These are phyloP conservation scores for Drosophila mimica DNA, from an alignment of 2,888 invertebrate species.

Conservation along the genomic window DNA sequence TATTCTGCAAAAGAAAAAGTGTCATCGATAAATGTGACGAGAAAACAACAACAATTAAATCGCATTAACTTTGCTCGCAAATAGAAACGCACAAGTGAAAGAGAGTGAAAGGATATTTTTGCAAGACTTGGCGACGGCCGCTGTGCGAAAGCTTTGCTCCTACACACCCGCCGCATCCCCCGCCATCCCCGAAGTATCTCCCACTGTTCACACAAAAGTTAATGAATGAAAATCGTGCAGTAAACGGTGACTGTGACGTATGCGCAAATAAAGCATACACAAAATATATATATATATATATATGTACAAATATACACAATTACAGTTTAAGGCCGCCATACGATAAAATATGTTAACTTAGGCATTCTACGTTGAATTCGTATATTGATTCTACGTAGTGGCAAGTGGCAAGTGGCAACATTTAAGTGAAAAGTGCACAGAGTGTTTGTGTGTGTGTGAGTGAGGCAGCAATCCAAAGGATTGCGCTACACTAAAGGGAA, in stretches of 20 bases:
- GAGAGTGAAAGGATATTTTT: constrained; percentile 58
- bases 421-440: constrained; percentile 22
- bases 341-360: constrained; percentile 65
- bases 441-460: constrained; percentile 21
- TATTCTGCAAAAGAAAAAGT: constrained; percentile 41
- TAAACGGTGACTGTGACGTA: constrained; percentile 49
- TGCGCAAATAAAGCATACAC: constrained; percentile 18
- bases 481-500: constrained; percentile 45
- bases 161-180: not conserved
- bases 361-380: constrained; percentile 30
- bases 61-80: constrained; percentile 1
- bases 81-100: constrained; percentile 10
- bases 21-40: constrained; percentile 19
- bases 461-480: constrained; percentile 45
- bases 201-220: constrained; percentile 3
- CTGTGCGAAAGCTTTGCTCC: constrained; percentile 32
- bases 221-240: constrained; percentile 53
- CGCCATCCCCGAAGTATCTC: not conserved
- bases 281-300: constrained; percentile 12
- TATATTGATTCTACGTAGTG: constrained; percentile 60
- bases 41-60: constrained; percentile 11
- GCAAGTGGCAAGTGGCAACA: constrained; percentile 14
- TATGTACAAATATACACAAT: constrained; percentile 6
- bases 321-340: constrained; percentile 11
- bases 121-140: constrained; percentile 22